A percentile compares a stretch with the other conserved stretches of the same genome.
These are phyloP conservation scores for Cephalopachus bancanus DNA, from an alignment of 2,797 vertebrate genomes.

Conservation along the genomic window DNA sequence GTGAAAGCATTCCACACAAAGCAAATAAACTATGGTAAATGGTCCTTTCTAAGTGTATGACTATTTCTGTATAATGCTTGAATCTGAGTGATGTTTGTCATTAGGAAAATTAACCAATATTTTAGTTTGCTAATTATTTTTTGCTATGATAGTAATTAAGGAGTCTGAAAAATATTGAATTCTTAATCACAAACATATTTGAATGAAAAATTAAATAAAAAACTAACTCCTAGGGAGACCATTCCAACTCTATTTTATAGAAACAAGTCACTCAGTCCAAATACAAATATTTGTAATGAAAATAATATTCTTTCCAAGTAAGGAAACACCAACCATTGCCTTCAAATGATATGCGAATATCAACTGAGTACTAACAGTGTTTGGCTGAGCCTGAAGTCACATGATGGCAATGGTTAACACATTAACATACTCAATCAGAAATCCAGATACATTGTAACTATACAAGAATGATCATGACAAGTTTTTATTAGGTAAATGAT, in stretches of 20 bases:
- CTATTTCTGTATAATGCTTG: neutral
- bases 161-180: neutral
- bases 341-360: neutral
- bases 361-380: neutral
- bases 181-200: neutral
- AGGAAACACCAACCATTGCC: neutral
- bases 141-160: neutral
- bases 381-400: neutral
- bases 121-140: slow-evolving; percentile 44
- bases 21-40: neutral
- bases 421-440: slow-evolving; percentile 13
- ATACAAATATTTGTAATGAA: neutral
- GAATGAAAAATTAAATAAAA: slow-evolving; percentile 3
- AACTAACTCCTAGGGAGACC: neutral
- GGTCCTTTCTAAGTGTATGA: neutral
- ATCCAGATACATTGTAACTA: neutral
- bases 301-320: neutral
- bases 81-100: neutral
- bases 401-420: neutral
- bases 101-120: slow-evolving; percentile 26
- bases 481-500: neutral
- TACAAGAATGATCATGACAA: neutral
- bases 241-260: neutral
- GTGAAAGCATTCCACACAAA: neutral
- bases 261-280: neutral